Conservation (phyloP, 2,888 invertebrate genomes). For the Anoplius nigerrimus region DNA sequence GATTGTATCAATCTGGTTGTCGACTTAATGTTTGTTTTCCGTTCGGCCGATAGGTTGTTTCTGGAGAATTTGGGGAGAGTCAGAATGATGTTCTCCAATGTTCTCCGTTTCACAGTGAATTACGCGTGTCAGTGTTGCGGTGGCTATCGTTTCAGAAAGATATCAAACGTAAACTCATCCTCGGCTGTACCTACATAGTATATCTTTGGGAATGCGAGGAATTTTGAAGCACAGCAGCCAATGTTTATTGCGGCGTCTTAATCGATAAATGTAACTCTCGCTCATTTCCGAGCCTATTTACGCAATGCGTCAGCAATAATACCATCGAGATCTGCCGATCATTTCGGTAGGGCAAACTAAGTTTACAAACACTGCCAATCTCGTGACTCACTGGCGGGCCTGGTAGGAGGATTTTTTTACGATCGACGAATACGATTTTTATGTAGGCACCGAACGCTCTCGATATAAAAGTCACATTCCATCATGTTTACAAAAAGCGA, state of each 20-base stretch:
- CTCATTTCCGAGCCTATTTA: slow-evolving; percentile 8
- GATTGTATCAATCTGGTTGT: too few relatives aligned
- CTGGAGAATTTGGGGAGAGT: too few relatives aligned
- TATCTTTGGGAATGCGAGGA: too few relatives aligned
- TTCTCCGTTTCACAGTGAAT: too few relatives aligned
- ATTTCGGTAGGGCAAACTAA: slow-evolving; percentile 31
- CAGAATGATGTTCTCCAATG: too few relatives aligned
- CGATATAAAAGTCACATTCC: slow-evolving; percentile 37
- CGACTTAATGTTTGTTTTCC: too few relatives aligned
- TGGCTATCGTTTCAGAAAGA: too few relatives aligned
- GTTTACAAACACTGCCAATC: slow-evolving; percentile 48
- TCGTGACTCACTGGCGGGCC: slow-evolving; percentile 5
- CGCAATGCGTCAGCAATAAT: slow-evolving; percentile 22
- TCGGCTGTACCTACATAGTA: too few relatives aligned
- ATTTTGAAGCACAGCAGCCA: too few relatives aligned
- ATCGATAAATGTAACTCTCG: slow-evolving; percentile 31
- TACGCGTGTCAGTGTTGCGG: too few relatives aligned
- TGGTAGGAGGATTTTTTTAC: slow-evolving; percentile 24
- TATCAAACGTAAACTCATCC: too few relatives aligned
- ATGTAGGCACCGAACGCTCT: slow-evolving; percentile 24
- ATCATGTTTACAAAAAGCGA: slow-evolving; percentile 8
- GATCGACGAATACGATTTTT: slow-evolving; percentile 32
- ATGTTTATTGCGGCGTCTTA: not conserved
- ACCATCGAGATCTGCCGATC: slow-evolving; percentile 18
- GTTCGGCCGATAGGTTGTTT: too few relatives aligned